These are phyloP conservation scores for Nannospalax galili DNA, from an alignment of 2,113 vertebrate species.

Conservation along the genomic window DNA sequence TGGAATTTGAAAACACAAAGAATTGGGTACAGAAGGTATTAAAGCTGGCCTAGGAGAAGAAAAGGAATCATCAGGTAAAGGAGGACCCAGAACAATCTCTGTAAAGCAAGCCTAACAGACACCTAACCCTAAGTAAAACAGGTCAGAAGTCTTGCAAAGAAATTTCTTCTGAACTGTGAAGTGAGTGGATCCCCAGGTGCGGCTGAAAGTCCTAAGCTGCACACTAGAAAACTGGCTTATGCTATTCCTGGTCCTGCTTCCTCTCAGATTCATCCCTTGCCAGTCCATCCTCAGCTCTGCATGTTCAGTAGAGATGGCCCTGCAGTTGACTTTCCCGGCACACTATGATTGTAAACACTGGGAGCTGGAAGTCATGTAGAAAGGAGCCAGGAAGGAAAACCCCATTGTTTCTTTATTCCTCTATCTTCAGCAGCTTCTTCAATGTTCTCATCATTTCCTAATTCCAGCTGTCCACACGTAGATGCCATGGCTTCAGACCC, in stretches of 20 bases:
- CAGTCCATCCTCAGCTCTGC: neutral
- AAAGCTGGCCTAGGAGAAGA: neutral
- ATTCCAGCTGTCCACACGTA: neutral
- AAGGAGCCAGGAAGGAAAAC: neutral
- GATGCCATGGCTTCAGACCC: neutral
- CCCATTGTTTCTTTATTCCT: neutral
- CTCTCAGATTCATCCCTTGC: neutral
- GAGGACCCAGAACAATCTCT: too few relatives aligned
- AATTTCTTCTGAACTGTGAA: neutral
- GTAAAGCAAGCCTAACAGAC: neutral
- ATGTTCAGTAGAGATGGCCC: neutral
- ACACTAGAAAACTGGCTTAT: neutral
- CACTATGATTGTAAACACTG: neutral
- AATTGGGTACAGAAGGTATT: neutral
- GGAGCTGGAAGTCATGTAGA: neutral
- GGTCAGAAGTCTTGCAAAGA: neutral
- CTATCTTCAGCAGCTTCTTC: neutral
- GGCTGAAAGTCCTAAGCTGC: neutral
- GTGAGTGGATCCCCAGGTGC: neutral
- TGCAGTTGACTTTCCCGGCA: neutral
- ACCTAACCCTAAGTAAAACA: neutral
- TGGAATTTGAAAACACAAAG: neutral
- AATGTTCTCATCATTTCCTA: neutral
- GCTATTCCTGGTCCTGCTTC: neutral
- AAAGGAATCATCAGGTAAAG: neutral